Evolutionary conservation across 2,888 invertebrate species (phyloP).

Genomic region (Isotomurus palustris): DNA sequence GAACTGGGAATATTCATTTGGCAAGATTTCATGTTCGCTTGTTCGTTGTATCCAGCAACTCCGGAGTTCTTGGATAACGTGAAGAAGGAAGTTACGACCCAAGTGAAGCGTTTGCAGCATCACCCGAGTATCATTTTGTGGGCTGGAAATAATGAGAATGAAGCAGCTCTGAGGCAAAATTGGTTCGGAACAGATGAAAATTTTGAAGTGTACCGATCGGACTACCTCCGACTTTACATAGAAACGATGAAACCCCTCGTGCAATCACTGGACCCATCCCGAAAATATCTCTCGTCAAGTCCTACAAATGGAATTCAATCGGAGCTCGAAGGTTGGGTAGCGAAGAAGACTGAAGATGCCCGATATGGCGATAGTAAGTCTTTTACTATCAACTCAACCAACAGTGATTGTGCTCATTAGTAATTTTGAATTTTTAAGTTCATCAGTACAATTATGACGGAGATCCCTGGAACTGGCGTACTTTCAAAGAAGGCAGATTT

Average conservation of each 20-base stretch:
- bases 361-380: slow-evolving; percentile 76
- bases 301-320: slow-evolving; percentile 79
- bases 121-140: slow-evolving; percentile 51
- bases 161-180: slow-evolving; percentile 70
- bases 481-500: slow-evolving; percentile 58
- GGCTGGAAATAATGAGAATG: slow-evolving; percentile 61
- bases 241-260: slow-evolving; percentile 66
- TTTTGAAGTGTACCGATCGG: slow-evolving; percentile 60
- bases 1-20: slow-evolving; percentile 56
- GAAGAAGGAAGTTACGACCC: slow-evolving; percentile 51
- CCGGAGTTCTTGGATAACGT: slow-evolving; percentile 52
- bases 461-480: slow-evolving; percentile 51
- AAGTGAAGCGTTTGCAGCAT: slow-evolving; percentile 53
- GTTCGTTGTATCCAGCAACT: slow-evolving; percentile 55
- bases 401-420: no score
- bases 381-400: neutral
- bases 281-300: slow-evolving; percentile 76
- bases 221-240: slow-evolving; percentile 79
- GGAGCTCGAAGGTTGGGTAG: slow-evolving; percentile 69
- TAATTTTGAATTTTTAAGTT: slow-evolving; percentile 11
- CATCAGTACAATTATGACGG: slow-evolving; percentile 53
- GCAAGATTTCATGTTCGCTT: slow-evolving; percentile 60
- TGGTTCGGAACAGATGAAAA: slow-evolving; percentile 63
- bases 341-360: slow-evolving; percentile 69
- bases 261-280: slow-evolving; percentile 57